These are phyloP conservation scores for Hafferia zeledoni DNA, from an alignment of 2,797 vertebrate genomes.

Conservation along the genomic window DNA sequence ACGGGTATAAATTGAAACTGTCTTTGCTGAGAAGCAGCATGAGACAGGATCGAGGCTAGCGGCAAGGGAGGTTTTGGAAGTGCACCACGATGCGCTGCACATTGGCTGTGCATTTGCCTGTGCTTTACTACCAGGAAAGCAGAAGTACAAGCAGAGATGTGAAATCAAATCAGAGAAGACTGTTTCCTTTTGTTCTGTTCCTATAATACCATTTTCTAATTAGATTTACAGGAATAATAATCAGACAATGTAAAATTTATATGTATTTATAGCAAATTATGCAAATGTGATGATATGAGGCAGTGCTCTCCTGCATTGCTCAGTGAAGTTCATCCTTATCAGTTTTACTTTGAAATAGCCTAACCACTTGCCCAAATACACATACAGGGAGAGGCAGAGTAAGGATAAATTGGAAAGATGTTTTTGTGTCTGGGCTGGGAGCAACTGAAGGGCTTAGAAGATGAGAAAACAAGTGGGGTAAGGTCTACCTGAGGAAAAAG, in stretches of 20 bases:
- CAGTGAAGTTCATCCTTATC: background rate
- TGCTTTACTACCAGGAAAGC: background rate
- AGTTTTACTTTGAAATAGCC: background rate
- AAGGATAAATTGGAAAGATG: background rate
- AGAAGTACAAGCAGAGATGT: background rate
- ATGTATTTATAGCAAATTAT: background rate
- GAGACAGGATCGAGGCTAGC: background rate
- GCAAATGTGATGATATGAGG: background rate
- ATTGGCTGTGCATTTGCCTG: rapidly evolving
- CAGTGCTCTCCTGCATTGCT: background rate
- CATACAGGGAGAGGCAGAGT: background rate
- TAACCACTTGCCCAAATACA: background rate
- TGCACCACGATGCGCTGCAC: background rate
- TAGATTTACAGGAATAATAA: background rate
- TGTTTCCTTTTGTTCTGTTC: background rate
- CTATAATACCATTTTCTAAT: background rate
- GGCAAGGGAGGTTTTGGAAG: conserved; percentile 17
- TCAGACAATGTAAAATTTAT: background rate
- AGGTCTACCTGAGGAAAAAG: background rate
- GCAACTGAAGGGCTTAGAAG: background rate
- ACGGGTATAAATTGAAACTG: conserved; percentile 55
- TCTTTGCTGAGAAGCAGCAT: conserved; percentile 19
- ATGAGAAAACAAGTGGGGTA: rapidly evolving
- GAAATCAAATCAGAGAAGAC: background rate
- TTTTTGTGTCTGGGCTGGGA: background rate